A percentile compares a stretch with the other conserved stretches of the same genome.
Evolutionary conservation across 2,113 vertebrate species (phyloP).

Genomic region (Sander lucioperca): DNA sequence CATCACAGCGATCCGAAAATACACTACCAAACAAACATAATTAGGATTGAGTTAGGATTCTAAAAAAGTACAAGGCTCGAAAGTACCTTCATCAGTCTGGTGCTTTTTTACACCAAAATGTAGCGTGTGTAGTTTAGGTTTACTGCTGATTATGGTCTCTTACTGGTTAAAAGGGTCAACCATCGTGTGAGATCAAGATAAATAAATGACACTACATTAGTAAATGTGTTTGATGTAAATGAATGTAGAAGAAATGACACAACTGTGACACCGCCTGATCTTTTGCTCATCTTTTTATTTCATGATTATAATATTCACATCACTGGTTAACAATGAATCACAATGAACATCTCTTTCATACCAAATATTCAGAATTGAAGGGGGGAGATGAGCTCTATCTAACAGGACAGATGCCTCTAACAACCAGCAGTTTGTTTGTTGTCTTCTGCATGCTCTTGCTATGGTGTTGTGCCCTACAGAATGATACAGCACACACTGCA

Average conservation of each 20-base stretch:
- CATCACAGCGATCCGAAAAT: no score
- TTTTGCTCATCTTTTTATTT: constrained; percentile 83
- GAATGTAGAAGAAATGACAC: constrained; percentile 28
- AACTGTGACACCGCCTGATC: not conserved
- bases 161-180: not conserved
- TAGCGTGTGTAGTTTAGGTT: not conserved
- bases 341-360: constrained; percentile 86
- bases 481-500: constrained; percentile 60
- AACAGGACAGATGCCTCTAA: constrained; percentile 77
- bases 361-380: constrained; percentile 80
- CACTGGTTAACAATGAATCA: constrained; percentile 87
- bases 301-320: constrained; percentile 85
- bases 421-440: constrained; percentile 72
- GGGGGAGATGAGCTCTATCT: constrained; percentile 75
- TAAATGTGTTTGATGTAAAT: not conserved
- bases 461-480: constrained; percentile 70
- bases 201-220: not conserved
- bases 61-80: no score
- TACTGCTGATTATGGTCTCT: not conserved
- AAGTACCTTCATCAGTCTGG: not conserved
- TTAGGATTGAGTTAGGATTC: no score
- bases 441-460: constrained; percentile 79
- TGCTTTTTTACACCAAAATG: not conserved
- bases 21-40: no score
- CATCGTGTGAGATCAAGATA: not conserved